Base-by-base conservation (phyloP, 2,797 vertebrate genomes). In the Lemur catta region DNA sequence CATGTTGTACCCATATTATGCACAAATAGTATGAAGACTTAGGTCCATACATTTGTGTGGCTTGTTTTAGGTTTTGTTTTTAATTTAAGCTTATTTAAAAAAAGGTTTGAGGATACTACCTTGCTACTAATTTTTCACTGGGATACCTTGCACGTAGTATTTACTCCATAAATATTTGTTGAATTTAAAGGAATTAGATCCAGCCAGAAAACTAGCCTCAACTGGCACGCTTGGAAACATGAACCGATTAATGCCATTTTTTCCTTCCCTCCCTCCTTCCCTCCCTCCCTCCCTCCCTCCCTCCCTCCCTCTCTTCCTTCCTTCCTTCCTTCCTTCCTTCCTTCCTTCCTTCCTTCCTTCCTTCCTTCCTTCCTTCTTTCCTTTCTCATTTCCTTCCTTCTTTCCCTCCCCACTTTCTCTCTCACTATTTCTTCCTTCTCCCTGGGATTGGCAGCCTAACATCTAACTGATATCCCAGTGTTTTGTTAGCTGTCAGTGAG, bases 401-500 rank as follows among this genome's bases (percentile, higher is more conserved):
- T 48, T 14, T 4, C 63, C 41, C 26, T 28, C 43, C 8, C 43
- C 8, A 46, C 43, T 59, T 9, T n/a, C 26, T 88, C 26, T 78
- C n/a, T 69, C 33, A 55, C 11, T 61, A 63, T 85, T 50, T n/a
- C 1, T 79, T 90, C 28, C 59, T 86, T 63, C 41, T 90, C 79
- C 55, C 7, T 90, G 50, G 76, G 59, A 52, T 91, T 95, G 76
- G 50, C 43, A 87, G 12, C 67, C 30, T 95, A 93, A 80, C 52
- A 35, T 74, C 88, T 80, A 94, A 91, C 14, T 97, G 89, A 97
- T 91, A 95, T 67, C 59, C 43, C 43, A 78, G 14, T 97, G 76
- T 97, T 97, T 97, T 94, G 55, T 92, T 97, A 95, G 95, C 87
- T 96, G 80, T 92, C 69, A 35, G 74, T 94, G 95, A 96, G 72